These are phyloP conservation scores for Syngnathus acus DNA, from an alignment of 2,797 vertebrate species.

Conservation along the genomic window DNA sequence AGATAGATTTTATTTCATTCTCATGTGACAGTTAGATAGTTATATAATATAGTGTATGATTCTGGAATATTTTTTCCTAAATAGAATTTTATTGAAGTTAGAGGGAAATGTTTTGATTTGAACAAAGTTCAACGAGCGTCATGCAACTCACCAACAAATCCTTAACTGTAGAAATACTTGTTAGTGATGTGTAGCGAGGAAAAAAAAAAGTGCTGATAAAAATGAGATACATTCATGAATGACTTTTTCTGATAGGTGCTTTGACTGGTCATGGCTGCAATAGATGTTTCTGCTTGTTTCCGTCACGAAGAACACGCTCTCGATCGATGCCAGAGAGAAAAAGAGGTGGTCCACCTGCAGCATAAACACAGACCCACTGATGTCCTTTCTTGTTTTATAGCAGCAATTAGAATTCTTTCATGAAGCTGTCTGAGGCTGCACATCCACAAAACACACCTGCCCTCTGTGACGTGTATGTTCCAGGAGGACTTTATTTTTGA, in stretches of 20 bases:
- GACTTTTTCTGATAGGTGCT: slow-evolving; percentile 17
- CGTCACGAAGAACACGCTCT: slow-evolving; percentile 42
- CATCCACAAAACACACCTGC: not conserved
- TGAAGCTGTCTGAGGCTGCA: not conserved
- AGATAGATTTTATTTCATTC: no score
- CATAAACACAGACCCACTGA: slow-evolving; percentile 54
- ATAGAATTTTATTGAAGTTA: no score
- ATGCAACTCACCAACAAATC: no score
- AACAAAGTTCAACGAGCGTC: no score
- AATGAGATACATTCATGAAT: slow-evolving; percentile 19
- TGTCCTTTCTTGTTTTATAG: slow-evolving; percentile 40
- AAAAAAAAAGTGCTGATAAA: not conserved
- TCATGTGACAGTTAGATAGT: no score
- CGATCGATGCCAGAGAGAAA: slow-evolving; percentile 47
- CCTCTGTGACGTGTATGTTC: not conserved
- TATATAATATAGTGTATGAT: not conserved
- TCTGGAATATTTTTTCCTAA: not conserved
- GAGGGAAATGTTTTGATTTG: no score
- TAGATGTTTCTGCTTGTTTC: slow-evolving; percentile 46
- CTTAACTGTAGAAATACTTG: no score
- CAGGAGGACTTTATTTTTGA: no score
- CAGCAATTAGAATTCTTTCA: not conserved
- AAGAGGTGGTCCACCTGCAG: slow-evolving; percentile 46
- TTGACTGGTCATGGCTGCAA: slow-evolving; percentile 37
- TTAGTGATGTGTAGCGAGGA: not conserved